Conservation (phyloP, 2,888 invertebrate genomes). For the Pherbina coryleti region DNA sequence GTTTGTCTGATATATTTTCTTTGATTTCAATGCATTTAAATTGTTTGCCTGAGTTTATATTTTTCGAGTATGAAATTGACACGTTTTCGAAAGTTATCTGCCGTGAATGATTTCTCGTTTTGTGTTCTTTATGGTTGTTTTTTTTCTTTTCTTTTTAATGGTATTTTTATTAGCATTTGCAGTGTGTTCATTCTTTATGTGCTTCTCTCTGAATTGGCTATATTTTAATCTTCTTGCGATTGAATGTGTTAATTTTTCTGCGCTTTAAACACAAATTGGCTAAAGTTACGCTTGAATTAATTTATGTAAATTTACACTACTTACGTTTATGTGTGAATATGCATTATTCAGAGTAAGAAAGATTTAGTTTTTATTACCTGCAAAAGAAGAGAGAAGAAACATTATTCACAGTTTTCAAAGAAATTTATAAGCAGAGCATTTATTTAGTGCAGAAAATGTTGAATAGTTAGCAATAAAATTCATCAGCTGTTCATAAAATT, state of each 20-base stretch:
- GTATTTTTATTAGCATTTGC: not conserved
- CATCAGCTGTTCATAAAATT: too few relatives aligned
- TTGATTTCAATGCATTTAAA: conserved; percentile 27
- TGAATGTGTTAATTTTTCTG: not conserved
- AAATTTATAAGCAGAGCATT: too few relatives aligned
- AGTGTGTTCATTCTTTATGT: not conserved
- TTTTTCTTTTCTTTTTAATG: not conserved
- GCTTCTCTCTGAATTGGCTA: not conserved
- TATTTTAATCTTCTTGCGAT: not conserved
- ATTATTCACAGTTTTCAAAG: too few relatives aligned
- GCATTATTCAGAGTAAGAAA: not conserved
- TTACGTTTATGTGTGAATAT: not conserved
- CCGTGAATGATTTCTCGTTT: conserved; percentile 48
- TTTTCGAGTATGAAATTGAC: conserved; percentile 37
- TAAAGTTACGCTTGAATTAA: not conserved
- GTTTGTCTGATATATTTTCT: not conserved
- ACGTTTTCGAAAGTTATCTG: conserved; percentile 57
- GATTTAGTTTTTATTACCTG: not conserved
- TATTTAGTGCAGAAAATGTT: too few relatives aligned
- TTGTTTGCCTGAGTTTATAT: conserved; percentile 26
- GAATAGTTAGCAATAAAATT: too few relatives aligned
- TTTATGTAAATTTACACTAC: conserved; percentile 1
- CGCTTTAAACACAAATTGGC: not conserved
- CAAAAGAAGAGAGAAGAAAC: not conserved
- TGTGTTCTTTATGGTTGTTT: not conserved